Conservation (phyloP, 2,888 invertebrate species). For the Trissolcus brochymenae region DNA sequence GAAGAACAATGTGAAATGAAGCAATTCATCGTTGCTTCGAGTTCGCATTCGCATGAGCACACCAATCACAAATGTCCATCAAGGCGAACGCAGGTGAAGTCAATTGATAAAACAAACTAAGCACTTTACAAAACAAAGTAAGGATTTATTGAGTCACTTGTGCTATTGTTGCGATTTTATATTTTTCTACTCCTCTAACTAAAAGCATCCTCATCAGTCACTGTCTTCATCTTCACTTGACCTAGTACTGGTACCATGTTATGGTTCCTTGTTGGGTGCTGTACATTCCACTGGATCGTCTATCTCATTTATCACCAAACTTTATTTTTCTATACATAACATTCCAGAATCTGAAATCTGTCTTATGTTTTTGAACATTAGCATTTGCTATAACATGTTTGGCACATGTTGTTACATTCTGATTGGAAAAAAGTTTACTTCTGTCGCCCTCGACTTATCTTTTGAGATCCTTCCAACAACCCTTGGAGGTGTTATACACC, state of each 20-base stretch:
- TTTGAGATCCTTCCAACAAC: constrained; percentile 19
- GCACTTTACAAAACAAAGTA: constrained; percentile 55
- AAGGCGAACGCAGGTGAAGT: constrained; percentile 56
- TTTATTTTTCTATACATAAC: not conserved
- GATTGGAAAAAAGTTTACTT: constrained; percentile 1
- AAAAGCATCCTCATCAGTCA: constrained; percentile 44
- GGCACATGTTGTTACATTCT: constrained; percentile 1
- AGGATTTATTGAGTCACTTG: constrained; percentile 63
- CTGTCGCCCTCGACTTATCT: constrained; percentile 26
- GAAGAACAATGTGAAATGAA: constrained; percentile 11
- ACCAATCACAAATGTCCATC: constrained; percentile 47
- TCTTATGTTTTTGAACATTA: not conserved
- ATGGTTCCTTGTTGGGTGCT: constrained; percentile 52
- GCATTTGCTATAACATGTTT: not conserved
- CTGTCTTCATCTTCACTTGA: constrained; percentile 47
- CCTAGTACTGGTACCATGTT: constrained; percentile 34
- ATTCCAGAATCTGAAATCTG: not conserved
- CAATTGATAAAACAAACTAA: constrained; percentile 58
- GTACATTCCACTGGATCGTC: constrained; percentile 41
- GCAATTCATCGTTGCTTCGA: constrained; percentile 29
- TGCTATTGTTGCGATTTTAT: constrained; percentile 71
- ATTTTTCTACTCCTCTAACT: constrained; percentile 71
- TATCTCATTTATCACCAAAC: not conserved
- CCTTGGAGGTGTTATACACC: constrained; percentile 3
- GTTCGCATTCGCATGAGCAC: constrained; percentile 38